Conservation (phyloP, 2,888 invertebrate species). For the Pantelozetes paolii region DNA sequence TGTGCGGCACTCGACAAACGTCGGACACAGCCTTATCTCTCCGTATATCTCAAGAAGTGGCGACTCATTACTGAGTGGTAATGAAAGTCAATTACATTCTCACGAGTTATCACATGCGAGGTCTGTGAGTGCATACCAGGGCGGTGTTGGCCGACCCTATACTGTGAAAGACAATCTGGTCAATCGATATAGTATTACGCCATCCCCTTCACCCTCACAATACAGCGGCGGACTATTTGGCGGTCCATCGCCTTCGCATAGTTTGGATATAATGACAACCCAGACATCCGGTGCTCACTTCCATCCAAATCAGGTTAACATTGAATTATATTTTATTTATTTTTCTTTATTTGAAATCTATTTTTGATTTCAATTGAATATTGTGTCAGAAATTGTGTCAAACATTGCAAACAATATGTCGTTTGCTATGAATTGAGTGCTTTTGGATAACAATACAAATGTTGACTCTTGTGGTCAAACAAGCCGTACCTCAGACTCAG, state of each 20-base stretch:
- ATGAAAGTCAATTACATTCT: slow-evolving; percentile 49
- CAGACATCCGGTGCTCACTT: slow-evolving; percentile 43
- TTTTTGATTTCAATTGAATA: too few relatives aligned
- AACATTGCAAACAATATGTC: too few relatives aligned
- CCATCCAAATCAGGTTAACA: slow-evolving; percentile 42
- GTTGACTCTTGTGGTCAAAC: too few relatives aligned
- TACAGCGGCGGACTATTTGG: slow-evolving; percentile 54
- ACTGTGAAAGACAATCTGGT: slow-evolving; percentile 45
- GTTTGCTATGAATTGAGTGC: too few relatives aligned
- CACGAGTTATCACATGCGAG: slow-evolving; percentile 45
- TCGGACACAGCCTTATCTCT: slow-evolving; percentile 49
- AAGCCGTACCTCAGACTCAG: too few relatives aligned
- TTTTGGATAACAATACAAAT: too few relatives aligned
- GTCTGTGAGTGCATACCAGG: slow-evolving; percentile 43
- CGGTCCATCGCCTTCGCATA: slow-evolving; percentile 49
- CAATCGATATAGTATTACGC: slow-evolving; percentile 47
- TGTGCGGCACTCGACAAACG: slow-evolving; percentile 43
- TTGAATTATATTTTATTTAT: too few relatives aligned
- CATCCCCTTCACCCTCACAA: slow-evolving; percentile 50
- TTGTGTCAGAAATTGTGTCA: too few relatives aligned
- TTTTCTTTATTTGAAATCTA: too few relatives aligned
- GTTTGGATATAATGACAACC: slow-evolving; percentile 46
- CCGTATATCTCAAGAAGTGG: slow-evolving; percentile 60
- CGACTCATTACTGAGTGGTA: slow-evolving; percentile 55
- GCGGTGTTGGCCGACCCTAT: slow-evolving; percentile 37